Evolutionary conservation across 2,797 vertebrate genomes (phyloP).

Genomic region (Sarcophilus harrisii): DNA sequence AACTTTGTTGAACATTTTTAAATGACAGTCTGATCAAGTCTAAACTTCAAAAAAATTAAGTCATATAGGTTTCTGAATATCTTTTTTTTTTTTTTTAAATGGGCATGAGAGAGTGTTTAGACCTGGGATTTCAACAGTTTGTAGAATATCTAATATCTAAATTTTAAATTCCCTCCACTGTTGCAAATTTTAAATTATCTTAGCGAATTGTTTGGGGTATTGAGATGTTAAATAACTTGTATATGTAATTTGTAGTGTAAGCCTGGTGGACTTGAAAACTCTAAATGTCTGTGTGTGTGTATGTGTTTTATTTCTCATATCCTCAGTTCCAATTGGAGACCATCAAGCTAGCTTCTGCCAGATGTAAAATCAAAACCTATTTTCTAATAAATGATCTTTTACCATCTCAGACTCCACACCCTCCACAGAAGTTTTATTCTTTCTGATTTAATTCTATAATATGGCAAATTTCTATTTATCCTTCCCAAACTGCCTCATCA

Average conservation of each 20-base stretch:
- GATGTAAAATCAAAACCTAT: not conserved
- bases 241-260: not conserved
- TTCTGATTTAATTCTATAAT: not conserved
- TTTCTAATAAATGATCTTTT: not conserved
- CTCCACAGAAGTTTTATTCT: not conserved
- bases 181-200: not conserved
- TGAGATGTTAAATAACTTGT: not conserved
- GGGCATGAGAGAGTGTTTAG: constrained; percentile 21
- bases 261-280: not conserved
- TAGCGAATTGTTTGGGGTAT: not conserved
- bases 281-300: no score
- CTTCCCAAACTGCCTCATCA: not conserved
- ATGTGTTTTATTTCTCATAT: not conserved
- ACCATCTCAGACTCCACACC: not conserved
- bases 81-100: not conserved
- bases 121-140: not conserved
- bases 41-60: constrained; percentile 11
- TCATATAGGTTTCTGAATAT: not conserved
- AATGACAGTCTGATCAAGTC: not conserved
- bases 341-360: not conserved
- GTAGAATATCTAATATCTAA: not conserved
- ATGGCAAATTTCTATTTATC: not conserved
- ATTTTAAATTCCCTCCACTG: not conserved
- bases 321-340: not conserved
- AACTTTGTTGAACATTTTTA: not conserved